Evolutionary conservation across 2,797 vertebrate species (phyloP).

Genomic region (Steatocranus sp.): DNA sequence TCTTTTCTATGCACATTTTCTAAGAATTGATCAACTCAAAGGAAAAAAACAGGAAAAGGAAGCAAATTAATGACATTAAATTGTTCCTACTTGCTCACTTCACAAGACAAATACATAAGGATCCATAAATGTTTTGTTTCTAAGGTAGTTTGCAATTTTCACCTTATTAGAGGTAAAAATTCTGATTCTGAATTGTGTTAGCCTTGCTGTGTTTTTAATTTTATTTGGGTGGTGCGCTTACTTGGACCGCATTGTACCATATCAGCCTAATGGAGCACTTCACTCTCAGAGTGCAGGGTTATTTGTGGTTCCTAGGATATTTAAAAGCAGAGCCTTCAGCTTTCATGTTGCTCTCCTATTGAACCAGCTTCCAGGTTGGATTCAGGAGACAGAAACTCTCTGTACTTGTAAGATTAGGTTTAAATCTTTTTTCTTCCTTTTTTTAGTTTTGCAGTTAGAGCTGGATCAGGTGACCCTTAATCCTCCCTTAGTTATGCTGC

Average conservation of each 20-base stretch:
- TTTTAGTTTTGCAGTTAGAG: neutral
- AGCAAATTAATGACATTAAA: neutral
- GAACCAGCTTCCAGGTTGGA: neutral
- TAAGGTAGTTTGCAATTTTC: neutral
- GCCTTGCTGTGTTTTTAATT: neutral
- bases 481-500: neutral
- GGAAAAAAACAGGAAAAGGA: neutral
- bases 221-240: neutral
- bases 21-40: neutral
- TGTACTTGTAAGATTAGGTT: neutral
- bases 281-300: neutral
- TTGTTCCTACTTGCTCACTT: neutral
- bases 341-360: neutral
- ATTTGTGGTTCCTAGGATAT: neutral
- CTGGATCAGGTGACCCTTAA: neutral
- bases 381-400: neutral
- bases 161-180: neutral
- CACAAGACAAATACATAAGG: neutral
- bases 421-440: neutral
- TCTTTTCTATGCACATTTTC: accelerated
- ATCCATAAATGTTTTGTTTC: neutral
- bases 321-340: neutral
- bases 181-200: neutral
- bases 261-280: neutral
- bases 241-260: neutral